These are phyloP conservation scores for Cynodonichthys magdalenae DNA, from an alignment of 2,797 vertebrate species.

Conservation along the genomic window DNA sequence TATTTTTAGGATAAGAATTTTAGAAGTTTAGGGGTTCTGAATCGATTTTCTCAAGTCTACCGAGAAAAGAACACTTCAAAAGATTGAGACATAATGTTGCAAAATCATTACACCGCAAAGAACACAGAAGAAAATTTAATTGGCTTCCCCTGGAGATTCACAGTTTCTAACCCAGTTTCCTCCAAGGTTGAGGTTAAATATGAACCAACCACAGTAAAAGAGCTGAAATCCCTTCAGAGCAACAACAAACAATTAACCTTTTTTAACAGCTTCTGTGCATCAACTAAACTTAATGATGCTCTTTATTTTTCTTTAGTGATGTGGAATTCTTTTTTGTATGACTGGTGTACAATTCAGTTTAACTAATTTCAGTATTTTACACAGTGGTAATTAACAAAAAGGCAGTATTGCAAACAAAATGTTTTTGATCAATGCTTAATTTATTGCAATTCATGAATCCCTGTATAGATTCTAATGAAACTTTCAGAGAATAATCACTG, in stretches of 20 bases:
- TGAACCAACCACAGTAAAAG: slow-evolving; percentile 68
- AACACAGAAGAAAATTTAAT: slow-evolving; percentile 56
- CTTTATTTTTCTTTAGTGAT: slow-evolving; percentile 41
- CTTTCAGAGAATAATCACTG: too few relatives aligned
- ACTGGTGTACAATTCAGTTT: too few relatives aligned
- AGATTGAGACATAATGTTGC: slow-evolving; percentile 38
- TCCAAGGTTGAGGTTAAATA: slow-evolving; percentile 63
- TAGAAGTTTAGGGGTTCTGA: slow-evolving; percentile 11
- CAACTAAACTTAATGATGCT: slow-evolving; percentile 15
- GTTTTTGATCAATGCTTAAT: too few relatives aligned
- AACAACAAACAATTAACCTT: slow-evolving; percentile 42
- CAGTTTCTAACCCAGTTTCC: slow-evolving; percentile 46
- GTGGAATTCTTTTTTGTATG: too few relatives aligned
- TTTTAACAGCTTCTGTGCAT: slow-evolving; percentile 38
- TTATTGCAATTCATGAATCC: too few relatives aligned
- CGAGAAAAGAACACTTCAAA: slow-evolving; percentile 28
- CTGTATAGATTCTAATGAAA: too few relatives aligned
- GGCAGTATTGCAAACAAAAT: too few relatives aligned
- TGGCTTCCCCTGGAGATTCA: slow-evolving; percentile 52
- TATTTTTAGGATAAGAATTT: slow-evolving; percentile 11
- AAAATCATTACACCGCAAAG: slow-evolving; percentile 51
- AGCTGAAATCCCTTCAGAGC: slow-evolving; percentile 49
- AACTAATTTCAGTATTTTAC: too few relatives aligned
- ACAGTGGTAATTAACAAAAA: too few relatives aligned
- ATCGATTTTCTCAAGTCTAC: slow-evolving; percentile 9